Conservation (phyloP, 1,140 invertebrate genomes). For the Drosophila pseudoobscura region DNA sequence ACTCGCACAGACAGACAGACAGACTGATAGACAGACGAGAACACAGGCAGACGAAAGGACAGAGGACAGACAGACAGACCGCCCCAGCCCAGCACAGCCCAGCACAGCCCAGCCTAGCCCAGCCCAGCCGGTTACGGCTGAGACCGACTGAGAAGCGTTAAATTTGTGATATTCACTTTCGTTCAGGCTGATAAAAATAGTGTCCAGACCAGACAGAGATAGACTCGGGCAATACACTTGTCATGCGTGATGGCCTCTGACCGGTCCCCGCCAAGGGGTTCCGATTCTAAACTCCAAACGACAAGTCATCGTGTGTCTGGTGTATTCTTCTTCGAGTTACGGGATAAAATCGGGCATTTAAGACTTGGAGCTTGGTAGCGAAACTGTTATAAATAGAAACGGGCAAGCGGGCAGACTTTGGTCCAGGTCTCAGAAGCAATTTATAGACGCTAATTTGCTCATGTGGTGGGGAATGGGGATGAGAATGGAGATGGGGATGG, state of each 20-base stretch:
- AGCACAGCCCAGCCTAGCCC: not conserved
- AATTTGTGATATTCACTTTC: slow-evolving; percentile 73
- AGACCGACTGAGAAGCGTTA: slow-evolving; percentile 34
- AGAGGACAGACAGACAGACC: not conserved
- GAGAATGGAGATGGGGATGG: too few relatives aligned
- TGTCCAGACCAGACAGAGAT: slow-evolving; percentile 20
- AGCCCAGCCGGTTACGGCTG: slow-evolving; percentile 29
- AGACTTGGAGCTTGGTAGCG: slow-evolving; percentile 20
- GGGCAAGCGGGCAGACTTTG: slow-evolving; percentile 27
- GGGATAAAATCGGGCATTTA: slow-evolving; percentile 46
- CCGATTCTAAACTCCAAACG: slow-evolving; percentile 31
- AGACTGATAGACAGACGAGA: slow-evolving; percentile 10
- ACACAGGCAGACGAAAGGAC: slow-evolving; percentile 11
- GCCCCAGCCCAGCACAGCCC: not conserved
- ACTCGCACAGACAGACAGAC: slow-evolving; percentile 5
- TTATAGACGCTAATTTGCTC: slow-evolving; percentile 62
- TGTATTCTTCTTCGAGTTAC: slow-evolving; percentile 15
- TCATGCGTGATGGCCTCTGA: slow-evolving; percentile 27
- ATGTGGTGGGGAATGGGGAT: not conserved
- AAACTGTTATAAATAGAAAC: slow-evolving; percentile 40
- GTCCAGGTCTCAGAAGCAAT: slow-evolving; percentile 27
- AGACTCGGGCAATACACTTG: slow-evolving; percentile 46
- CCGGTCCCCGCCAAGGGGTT: slow-evolving; percentile 8
- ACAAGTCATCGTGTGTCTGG: slow-evolving; percentile 34
- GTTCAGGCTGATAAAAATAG: slow-evolving; percentile 71